Evolutionary conservation across 2,113 vertebrate species (phyloP), one percentile per base, ranked within the genome.

Genomic region (Uropsilus gracilis): DNA sequence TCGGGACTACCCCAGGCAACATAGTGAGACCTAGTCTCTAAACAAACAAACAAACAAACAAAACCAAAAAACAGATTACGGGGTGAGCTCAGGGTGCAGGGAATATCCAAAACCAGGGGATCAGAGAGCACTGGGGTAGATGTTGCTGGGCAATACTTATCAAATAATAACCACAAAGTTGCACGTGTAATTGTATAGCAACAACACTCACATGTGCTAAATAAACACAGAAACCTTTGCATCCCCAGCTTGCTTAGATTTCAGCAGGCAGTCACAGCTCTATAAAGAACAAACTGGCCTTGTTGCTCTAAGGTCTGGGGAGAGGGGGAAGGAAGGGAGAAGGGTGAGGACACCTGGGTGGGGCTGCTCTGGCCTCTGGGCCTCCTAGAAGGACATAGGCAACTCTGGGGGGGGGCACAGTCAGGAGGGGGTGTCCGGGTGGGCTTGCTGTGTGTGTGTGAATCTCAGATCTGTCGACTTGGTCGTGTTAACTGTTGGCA

Each of bases 321-420:
- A 46, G 28, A 3, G 13, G 20, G 37, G 37, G n/a, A 20, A 24
- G 80, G 7, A 28, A 80, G 73, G 3, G 20, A 39, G n/a, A 48
- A 90, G 57, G 34, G 37, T 34, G 5, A 2, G 6, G 10, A 5
- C 5, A 9, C 10, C n/a, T 1, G 26, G 16, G 17, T 39, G 80
- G 63, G 80, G 16, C 77, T 55, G 20, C 75, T n/a, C 12, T 16
- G 68, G 68, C 12, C 0, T 32, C 30, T 34, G 0, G 2, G 30
- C 17, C 17, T 7, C 4, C 0, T 13, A 34, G 69, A 55, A 55
- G 63, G 76, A 20, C 48, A 0, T 18, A 84, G 55, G 55, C 10
- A 14, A 59, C 7, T 34, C n/a, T 6, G 5, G 0, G 14, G 3
- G 17, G 2, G 0, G 17, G 4, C 18, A 24, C 18, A 34, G 59